Conservation (phyloP, 1,140 invertebrate genomes). For the Hetaerina americana region DNA sequence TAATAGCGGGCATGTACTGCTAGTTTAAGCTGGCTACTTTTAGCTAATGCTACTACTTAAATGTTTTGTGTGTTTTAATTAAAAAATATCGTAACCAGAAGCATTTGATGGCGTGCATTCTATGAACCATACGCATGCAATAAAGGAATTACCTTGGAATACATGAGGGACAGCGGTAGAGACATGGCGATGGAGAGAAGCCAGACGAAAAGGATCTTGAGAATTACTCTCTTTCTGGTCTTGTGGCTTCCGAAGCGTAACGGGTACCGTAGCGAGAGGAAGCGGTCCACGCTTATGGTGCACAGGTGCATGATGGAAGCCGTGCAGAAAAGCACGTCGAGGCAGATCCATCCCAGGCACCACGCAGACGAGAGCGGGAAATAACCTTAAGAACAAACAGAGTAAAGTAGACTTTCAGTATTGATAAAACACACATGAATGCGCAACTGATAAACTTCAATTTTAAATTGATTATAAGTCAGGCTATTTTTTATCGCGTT, state of each 20-base stretch:
- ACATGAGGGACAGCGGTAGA: conserved; percentile 72
- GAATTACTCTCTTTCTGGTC: conserved; percentile 64
- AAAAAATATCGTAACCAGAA: no score
- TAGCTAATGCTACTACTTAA: no score
- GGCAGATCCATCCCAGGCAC: conserved; percentile 74
- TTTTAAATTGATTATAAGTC: no score
- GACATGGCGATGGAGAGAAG: conserved; percentile 78
- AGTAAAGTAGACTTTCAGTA: no score
- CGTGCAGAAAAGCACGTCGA: conserved; percentile 90
- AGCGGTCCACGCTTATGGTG: conserved; percentile 88
- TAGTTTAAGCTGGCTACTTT: no score
- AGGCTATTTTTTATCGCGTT: no score
- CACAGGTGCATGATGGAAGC: conserved; percentile 93
- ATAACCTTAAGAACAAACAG: conserved; percentile 53
- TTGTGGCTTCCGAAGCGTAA: conserved; percentile 85
- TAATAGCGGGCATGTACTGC: no score
- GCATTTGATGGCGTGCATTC: no score
- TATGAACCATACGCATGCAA: no score
- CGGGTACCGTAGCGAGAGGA: conserved; percentile 69
- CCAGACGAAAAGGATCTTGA: conserved; percentile 88
- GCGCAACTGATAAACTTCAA: no score
- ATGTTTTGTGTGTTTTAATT: no score
- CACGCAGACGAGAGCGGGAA: conserved; percentile 68
- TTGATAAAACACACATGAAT: no score
- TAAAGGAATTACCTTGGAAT: conserved; percentile 62